Base-by-base conservation (phyloP, 2,797 vertebrate genomes). In the Holocentrus rufus region DNA sequence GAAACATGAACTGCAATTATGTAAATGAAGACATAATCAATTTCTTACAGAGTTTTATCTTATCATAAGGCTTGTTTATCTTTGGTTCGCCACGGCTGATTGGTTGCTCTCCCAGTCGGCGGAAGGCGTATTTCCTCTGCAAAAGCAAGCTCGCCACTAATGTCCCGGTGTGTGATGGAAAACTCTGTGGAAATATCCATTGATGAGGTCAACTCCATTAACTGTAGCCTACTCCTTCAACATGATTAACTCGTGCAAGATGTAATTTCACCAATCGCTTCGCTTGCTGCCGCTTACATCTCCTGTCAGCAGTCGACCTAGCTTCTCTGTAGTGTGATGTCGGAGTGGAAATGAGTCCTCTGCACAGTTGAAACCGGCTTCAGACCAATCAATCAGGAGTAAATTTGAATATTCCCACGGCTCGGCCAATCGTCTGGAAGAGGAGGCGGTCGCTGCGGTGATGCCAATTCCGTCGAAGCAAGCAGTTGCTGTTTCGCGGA, bases 31-130 rank as follows among this genome's bases (percentile, higher is more conserved):
- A 77, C 10, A 54, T 44, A 49, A 75, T 20, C 0, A 1, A 61
- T 79, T 58, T 85, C 91, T 92, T 91, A 93, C 92, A 90, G 89
- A 92, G 90, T 91, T 93, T 78, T n/a, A 81, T 88, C 74, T 89
- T 79, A 87, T 91, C 92, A 93, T 93, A 89, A 90, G 90, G 91
- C 89, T 92, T 91, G 90, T 92, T 93, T 92, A 90, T 93, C 91
- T 92, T 92, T 91, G 91, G 87, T 87, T 88, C 61, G 60, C 88
- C 89, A 70, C 90, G 90, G 87, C 87, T 91, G 92, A 90, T 90
- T 88, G 91, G 86, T 79, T 76, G 86, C 68, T 84, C 84, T 80
- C 84, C 87, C 54, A 84, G 65, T 88, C 77, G 77, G 90, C 77
- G 77, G 90, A 91, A 92, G 90, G 90, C 88, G 89, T 83, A 87